Conservation (phyloP, 2,797 vertebrate genomes). For the Danionella dracula region DNA sequence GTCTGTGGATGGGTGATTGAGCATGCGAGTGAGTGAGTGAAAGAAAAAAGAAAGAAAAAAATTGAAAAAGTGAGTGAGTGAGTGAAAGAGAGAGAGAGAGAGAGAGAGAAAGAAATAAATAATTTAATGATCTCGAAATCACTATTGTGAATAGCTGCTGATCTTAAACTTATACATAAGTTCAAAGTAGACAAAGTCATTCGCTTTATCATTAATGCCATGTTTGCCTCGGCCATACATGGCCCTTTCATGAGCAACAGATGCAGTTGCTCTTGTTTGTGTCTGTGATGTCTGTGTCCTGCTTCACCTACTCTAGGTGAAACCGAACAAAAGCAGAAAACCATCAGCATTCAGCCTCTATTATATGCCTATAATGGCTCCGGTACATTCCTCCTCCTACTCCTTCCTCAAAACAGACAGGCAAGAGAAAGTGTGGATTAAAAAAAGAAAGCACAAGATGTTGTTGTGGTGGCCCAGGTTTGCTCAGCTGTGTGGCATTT, state of each 20-base stretch:
- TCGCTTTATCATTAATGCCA: not conserved
- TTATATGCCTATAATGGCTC: slow-evolving; percentile 36
- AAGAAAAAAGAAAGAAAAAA: not conserved
- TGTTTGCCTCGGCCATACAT: not conserved
- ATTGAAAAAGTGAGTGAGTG: slow-evolving; percentile 15
- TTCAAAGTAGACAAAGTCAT: slow-evolving; percentile 22
- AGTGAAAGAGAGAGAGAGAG: slow-evolving; percentile 28
- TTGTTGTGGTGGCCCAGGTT: slow-evolving; percentile 68
- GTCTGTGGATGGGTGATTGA: no score
- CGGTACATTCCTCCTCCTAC: slow-evolving; percentile 38
- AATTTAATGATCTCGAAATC: no score
- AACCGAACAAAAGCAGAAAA: slow-evolving; percentile 37
- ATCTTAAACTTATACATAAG: slow-evolving; percentile 14
- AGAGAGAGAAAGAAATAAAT: not conserved
- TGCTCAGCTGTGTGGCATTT: slow-evolving; percentile 75
- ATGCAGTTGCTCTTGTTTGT: slow-evolving; percentile 19
- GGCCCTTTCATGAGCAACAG: slow-evolving; percentile 23
- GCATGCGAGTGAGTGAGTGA: not conserved
- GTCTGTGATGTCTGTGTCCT: slow-evolving; percentile 18
- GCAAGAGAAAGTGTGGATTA: slow-evolving; percentile 67
- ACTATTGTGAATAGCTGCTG: not conserved
- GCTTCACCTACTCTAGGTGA: slow-evolving; percentile 36
- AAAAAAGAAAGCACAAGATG: slow-evolving; percentile 66
- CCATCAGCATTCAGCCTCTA: slow-evolving; percentile 30
- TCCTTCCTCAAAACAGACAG: slow-evolving; percentile 45